Base-by-base conservation (phyloP, 1,140 invertebrate genomes). In the Araneus ventricosus region DNA sequence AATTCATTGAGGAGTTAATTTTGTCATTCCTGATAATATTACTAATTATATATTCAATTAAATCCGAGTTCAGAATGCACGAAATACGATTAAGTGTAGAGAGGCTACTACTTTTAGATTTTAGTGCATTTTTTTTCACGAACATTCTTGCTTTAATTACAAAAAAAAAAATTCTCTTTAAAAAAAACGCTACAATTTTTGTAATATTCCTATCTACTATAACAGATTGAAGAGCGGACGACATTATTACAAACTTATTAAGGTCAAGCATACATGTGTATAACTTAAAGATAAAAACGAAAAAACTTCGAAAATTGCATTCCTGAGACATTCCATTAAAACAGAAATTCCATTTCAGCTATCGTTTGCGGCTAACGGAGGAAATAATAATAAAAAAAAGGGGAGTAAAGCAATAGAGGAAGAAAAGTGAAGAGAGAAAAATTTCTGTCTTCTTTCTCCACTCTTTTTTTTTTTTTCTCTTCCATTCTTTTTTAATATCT, bases 251-350 rank as follows among this genome's bases (percentile, higher is more conserved):
- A 67, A 67, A n/a, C 41, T 57, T 34, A 57, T 84, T 52, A 84
- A 52, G 45, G 45, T n/a, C 82, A 52, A 75, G 34, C 82, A 52
- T 84, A 84, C 10, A 2, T 37, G 24, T 22, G 37, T 52, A 52
- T 52, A 52, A 1, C 14, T 14, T 52, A 67, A 67, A 67, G 10
- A 67, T 10, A 87, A 87, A 63, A 34, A 87, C 2, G 63, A 52
- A 59, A 67, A 63, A 67, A 57, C 30, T 67, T 70, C 63, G 37
- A 27, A 86, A 88, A 88, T 84, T 84, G 82, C 59, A 75, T 88
- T 88, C 87, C 59, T 67, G 34, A 88, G n/a, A 88, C 87, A 88
- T 88, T 88, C 87, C 87, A 88, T 41, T 41, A 88, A 59, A 88
- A 67, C 61, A 75, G 61, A 88, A 88, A 88, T 45, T 67, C 87